Conservation (phyloP, 2,113 vertebrate genomes). For the Taxidea taxus region DNA sequence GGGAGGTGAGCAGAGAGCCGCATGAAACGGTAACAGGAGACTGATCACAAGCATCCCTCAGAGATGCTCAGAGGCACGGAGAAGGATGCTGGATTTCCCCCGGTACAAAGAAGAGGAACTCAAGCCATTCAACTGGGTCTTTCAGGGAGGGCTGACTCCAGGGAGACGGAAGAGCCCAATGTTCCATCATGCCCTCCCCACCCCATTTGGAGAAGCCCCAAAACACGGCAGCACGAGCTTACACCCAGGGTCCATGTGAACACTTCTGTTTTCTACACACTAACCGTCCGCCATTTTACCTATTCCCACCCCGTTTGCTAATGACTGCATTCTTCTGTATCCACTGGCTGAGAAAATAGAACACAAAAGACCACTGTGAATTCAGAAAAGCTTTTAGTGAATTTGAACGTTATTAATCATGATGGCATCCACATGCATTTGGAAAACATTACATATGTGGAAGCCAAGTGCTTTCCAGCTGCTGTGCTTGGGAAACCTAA, state of each 20-base stretch:
- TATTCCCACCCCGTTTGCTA: background rate
- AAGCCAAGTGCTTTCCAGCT: background rate
- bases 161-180: background rate
- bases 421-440: background rate
- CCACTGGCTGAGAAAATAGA: background rate
- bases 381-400: background rate
- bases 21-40: background rate
- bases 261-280: background rate
- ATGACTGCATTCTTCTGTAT: background rate
- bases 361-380: background rate
- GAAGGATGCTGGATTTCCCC: background rate
- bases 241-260: background rate
- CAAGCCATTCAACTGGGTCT: background rate
- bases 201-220: background rate
- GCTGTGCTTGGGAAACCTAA: background rate
- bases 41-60: rapidly evolving
- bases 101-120: background rate
- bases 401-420: background rate
- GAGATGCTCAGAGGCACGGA: rapidly evolving
- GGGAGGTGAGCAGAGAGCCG: background rate
- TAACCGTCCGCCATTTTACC: background rate
- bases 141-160: background rate
- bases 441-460: background rate
- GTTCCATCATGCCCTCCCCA: background rate
- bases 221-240: background rate